Evolutionary conservation across 2,113 vertebrate species (phyloP), one percentile per base, ranked within the genome.

Genomic region (Bambusicola thoracicus): DNA sequence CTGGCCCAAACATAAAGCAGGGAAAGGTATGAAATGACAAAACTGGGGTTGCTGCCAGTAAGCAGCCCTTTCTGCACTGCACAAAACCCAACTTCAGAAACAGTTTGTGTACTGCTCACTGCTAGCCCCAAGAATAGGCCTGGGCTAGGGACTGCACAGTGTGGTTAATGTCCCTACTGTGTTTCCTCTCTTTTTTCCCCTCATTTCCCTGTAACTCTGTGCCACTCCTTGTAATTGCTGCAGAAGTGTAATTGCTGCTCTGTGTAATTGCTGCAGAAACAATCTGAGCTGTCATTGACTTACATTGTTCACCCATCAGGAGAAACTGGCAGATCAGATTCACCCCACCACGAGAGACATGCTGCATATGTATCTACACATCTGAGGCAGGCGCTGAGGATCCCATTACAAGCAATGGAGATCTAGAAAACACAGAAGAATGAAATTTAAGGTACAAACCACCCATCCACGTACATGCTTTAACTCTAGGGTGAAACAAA

Each of bases 221-320:
- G 94, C 89, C 89, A 84, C 89, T 94, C 85, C 88, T 81, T 78
- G 90, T 95, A 94, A 96, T 90, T 91, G 93, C 93, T 77, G 70
- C 79, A 96, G 76, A 93, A 95, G 85, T 85, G 90, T 96, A 92
- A 96, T 96, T 94, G 94, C 92, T 85, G 88, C 76, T 94, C 93
- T 85, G 68, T 79, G 87, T 94, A 94, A 96, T 95, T 93, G 90
- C 92, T 88, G 80, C 88, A 90, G 95, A 93, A 95, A 90, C 80
- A 91, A 96, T 94, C 90, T 74, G 55, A 96, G 95, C 93, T 96
- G 96, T 94, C 94, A 94, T 10, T 91, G 90, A 88, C 76, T 83
- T 91, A 79, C 56, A 90, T 83, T 96, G 93, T 96, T 96, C 95
- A 81, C 61, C 40, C 80, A 75, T 96, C 93, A 96, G 83, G 56